A percentile compares a stretch with the other conserved stretches of the same genome.
These are phyloP conservation scores for Drosophila austrosaltans DNA, from an alignment of 2,888 invertebrate genomes.

Conservation along the genomic window DNA sequence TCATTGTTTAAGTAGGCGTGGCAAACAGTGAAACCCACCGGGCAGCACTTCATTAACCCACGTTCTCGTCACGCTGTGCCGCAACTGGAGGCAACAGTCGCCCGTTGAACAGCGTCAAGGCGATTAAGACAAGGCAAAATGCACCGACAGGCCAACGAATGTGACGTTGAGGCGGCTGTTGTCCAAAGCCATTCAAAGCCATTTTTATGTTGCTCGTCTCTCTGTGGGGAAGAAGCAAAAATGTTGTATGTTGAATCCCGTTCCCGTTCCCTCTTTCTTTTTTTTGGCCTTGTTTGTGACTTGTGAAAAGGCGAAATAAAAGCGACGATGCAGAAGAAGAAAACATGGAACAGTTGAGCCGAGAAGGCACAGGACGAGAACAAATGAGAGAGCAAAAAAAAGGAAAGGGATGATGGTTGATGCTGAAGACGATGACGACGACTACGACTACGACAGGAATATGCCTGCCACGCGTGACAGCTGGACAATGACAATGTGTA, in stretches of 20 bases:
- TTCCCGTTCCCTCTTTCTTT: conserved; percentile 1
- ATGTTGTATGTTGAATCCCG: conserved; percentile 37
- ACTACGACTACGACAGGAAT: conserved; percentile 36
- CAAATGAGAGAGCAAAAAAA: conserved; percentile 23
- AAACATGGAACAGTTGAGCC: conserved; percentile 33
- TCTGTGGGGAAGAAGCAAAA: conserved; percentile 53
- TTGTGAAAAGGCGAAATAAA: conserved; percentile 70
- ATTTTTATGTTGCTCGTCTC: conserved; percentile 68
- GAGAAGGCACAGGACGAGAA: conserved; percentile 25
- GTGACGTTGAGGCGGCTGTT: conserved; percentile 36
- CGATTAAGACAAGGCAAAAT: conserved; percentile 72
- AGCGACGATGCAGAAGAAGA: conserved; percentile 60
- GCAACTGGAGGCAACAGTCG: conserved; percentile 73
- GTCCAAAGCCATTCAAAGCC: conserved; percentile 78
- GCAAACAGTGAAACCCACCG: conserved; percentile 10
- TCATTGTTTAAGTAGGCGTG: conserved; percentile 54
- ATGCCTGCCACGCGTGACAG: conserved; percentile 72
- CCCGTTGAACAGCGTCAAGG: conserved; percentile 71
- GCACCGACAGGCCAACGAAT: conserved; percentile 58
- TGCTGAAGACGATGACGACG: conserved; percentile 41
- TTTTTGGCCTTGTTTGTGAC: conserved; percentile 63
- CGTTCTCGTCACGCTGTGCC: conserved; percentile 81
- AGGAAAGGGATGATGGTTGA: conserved; percentile 36
- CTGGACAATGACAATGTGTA: conserved; percentile 72
- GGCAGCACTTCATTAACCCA: conserved; percentile 73